A percentile compares a stretch with the other conserved stretches of the same genome.
phyloP scores from a whole-genome alignment of 2,113 vertebrate species.

The Brachionichthys hirsutus region DNA sequence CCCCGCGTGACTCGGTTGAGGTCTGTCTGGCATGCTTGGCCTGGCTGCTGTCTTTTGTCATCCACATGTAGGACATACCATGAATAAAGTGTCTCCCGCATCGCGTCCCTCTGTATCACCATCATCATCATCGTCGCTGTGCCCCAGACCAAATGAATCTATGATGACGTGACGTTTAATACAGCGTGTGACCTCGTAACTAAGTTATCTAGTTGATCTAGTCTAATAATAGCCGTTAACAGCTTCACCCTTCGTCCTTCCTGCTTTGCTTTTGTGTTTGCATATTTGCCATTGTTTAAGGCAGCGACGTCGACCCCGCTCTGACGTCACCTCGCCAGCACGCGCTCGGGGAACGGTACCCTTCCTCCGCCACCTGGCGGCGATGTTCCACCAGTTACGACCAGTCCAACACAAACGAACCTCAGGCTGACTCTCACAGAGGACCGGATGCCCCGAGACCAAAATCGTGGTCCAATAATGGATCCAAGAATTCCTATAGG shows the following conservation, averaged over 20 bases:
- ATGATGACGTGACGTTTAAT: conserved; percentile 3
- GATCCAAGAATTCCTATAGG: conserved; percentile 45
- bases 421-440: conserved; percentile 30
- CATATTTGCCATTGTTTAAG: conserved; percentile 77
- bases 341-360: conserved; percentile 31
- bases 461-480: conserved; percentile 55
- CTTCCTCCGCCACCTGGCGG: conserved; percentile 47
- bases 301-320: conserved; percentile 45
- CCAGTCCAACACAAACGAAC: conserved; percentile 19
- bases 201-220: conserved; percentile 29
- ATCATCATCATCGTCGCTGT: conserved; percentile 9
- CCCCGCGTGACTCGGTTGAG: not conserved
- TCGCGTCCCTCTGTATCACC: not conserved
- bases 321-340: conserved; percentile 38
- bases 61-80: conserved; percentile 3
- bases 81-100: not conserved
- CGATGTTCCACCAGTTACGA: conserved; percentile 45
- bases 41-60: not conserved
- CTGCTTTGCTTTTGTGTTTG: conserved; percentile 77
- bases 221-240: conserved; percentile 40
- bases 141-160: not conserved
- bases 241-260: conserved; percentile 44
- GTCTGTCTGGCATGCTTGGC: not conserved
- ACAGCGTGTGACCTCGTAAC: conserved; percentile 7
- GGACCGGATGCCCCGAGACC: conserved; percentile 26